A percentile compares a stretch with the other conserved stretches of the same genome.
phyloP scores from a whole-genome alignment of 92 coral and sea anemone species.

The Siderastrea radians region DNA sequence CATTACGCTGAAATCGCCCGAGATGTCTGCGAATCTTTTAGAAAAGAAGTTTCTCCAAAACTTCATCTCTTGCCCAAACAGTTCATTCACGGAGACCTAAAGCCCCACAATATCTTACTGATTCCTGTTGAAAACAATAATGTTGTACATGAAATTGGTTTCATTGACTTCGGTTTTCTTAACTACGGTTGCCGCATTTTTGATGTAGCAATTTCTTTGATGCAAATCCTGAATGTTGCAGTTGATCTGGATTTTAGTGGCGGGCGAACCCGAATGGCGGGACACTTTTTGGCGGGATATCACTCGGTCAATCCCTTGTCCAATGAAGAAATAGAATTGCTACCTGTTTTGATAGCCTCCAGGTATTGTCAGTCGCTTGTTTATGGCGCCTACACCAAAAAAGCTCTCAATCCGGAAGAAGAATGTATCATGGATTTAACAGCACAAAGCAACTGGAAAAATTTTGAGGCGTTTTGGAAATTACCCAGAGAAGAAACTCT shows the following conservation, averaged over 20 bases:
- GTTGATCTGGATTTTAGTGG: neutral
- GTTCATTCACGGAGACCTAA: conserved; percentile 80
- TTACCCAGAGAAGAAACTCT: conserved; percentile 39
- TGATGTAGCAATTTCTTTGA: conserved; percentile 70
- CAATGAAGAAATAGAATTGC: conserved; percentile 54
- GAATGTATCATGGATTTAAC: conserved; percentile 52
- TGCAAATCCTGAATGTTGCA: conserved; percentile 42
- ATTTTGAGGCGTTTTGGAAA: conserved; percentile 55
- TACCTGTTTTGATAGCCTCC: conserved; percentile 51
- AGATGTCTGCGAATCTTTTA: conserved; percentile 40
- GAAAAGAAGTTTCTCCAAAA: conserved; percentile 61
- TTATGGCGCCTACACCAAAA: conserved; percentile 39
- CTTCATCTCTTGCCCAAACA: conserved; percentile 70
- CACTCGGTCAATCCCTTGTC: conserved; percentile 70
- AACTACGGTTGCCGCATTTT: conserved; percentile 70
- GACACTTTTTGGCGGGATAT: conserved; percentile 76
- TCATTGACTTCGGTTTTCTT: conserved; percentile 75
- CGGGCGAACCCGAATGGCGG: conserved; percentile 58
- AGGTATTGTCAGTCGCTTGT: conserved; percentile 74
- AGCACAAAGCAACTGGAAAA: conserved; percentile 56
- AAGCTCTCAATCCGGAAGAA: conserved; percentile 40
- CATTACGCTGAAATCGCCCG: conserved; percentile 4
- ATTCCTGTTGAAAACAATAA: neutral
- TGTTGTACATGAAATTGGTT: conserved; percentile 29
- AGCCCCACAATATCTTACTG: conserved; percentile 51